Evolutionary conservation across 1,140 invertebrate species (phyloP).

Genomic region (Pararge aegeria): DNA sequence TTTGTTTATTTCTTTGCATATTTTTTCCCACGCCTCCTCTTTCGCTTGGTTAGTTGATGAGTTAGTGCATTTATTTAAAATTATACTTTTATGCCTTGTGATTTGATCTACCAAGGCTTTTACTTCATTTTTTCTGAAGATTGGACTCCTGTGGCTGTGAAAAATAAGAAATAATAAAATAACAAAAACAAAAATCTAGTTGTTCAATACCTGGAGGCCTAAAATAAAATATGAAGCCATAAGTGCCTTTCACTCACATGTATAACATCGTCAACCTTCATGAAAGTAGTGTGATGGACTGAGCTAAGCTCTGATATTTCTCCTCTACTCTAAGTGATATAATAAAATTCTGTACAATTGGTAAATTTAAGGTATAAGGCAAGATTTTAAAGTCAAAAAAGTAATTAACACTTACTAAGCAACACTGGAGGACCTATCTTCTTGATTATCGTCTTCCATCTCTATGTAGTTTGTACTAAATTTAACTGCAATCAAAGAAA

Average conservation of each 20-base stretch:
- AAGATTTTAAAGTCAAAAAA: too few species aligned
- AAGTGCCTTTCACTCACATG: too few species aligned
- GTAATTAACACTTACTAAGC: conserved; percentile 23
- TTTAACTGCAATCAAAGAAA: too few species aligned
- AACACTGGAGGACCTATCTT: conserved; percentile 8
- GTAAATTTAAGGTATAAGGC: too few species aligned
- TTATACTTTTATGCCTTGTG: conserved; percentile 52
- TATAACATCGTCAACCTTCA: too few species aligned
- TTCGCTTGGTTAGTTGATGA: conserved; percentile 46
- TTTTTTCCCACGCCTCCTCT: conserved; percentile 54
- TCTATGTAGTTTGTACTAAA: too few species aligned
- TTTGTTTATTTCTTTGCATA: conserved; percentile 56
- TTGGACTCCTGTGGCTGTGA: conserved; percentile 47
- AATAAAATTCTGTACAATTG: too few species aligned
- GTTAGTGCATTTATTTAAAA: conserved; percentile 58
- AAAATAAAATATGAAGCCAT: too few species aligned
- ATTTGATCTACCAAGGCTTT: conserved; percentile 49
- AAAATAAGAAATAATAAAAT: background rate
- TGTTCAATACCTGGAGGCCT: background rate
- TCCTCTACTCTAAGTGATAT: too few species aligned
- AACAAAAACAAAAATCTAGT: too few species aligned
- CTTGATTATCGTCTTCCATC: conserved; percentile 31
- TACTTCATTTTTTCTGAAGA: conserved; percentile 51
- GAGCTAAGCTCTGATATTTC: too few species aligned
- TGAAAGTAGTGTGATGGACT: too few species aligned